These are phyloP conservation scores for Torymus aiolomorphi DNA, from an alignment of 2,888 invertebrate species.

Conservation along the genomic window DNA sequence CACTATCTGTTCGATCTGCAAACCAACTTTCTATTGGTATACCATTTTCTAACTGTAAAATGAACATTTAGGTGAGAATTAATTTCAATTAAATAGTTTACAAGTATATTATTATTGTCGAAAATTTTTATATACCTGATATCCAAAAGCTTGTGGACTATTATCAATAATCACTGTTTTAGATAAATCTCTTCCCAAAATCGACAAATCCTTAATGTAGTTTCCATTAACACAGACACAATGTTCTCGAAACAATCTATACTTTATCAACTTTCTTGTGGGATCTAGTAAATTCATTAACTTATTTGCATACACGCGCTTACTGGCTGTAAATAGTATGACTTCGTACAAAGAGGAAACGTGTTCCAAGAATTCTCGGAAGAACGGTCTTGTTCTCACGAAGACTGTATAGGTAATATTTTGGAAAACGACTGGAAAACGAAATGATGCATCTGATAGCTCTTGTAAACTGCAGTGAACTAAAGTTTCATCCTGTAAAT, in stretches of 20 bases:
- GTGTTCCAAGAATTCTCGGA: constrained; percentile 93
- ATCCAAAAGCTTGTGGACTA: constrained; percentile 95
- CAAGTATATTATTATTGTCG: no score
- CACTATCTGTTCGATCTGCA: constrained; percentile 91
- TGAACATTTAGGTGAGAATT: constrained; percentile 34
- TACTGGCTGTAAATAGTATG: constrained; percentile 96
- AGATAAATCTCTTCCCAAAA: constrained; percentile 92
- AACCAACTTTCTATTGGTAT: constrained; percentile 99
- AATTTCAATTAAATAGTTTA: neutral
- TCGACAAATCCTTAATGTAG: constrained; percentile 96
- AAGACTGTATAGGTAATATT: constrained; percentile 91
- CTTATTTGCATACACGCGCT: constrained; percentile 95
- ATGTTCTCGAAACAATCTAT: constrained; percentile 95
- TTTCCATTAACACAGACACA: constrained; percentile 96
- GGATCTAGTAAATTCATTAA: constrained; percentile 94
- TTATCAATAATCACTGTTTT: constrained; percentile 92
- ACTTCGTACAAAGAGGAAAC: constrained; percentile 93
- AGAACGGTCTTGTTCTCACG: constrained; percentile 93
- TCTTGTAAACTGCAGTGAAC: constrained; percentile 96
- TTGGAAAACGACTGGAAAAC: constrained; percentile 94
- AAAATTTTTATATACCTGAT: constrained; percentile 79
- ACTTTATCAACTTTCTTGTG: constrained; percentile 91
- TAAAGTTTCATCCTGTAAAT: constrained; percentile 90
- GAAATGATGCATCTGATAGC: constrained; percentile 93
- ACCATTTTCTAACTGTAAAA: constrained; percentile 90